Conservation (phyloP, 1,140 invertebrate genomes). For the Leptinotarsa lineolata region DNA sequence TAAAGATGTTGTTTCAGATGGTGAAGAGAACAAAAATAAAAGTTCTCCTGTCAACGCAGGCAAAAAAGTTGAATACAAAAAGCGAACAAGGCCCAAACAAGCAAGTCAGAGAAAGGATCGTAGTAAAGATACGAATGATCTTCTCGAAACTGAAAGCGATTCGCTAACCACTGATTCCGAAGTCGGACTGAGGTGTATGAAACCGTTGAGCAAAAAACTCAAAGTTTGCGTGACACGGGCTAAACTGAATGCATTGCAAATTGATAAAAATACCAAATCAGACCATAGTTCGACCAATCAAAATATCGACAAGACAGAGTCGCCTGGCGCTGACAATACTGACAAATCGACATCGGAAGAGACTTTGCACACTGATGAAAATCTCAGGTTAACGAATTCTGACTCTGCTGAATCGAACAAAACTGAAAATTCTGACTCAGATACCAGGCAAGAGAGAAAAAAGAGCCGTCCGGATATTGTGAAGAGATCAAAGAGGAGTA, state of each 20-base stretch:
- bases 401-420: too few species aligned
- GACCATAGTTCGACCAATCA: too few species aligned
- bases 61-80: not conserved
- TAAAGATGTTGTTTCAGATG: not conserved
- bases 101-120: not conserved
- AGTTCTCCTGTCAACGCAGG: not conserved
- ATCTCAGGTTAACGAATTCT: too few species aligned
- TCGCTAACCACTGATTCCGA: not conserved
- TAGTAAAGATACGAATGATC: not conserved
- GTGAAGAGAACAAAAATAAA: not conserved
- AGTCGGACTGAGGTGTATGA: not conserved
- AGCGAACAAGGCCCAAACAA: not conserved
- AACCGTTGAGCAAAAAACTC: not conserved
- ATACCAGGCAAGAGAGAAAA: too few species aligned
- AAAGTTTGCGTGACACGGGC: not conserved
- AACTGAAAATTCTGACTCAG: too few species aligned
- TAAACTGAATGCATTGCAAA: too few species aligned
- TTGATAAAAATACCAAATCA: too few species aligned
- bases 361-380: too few species aligned
- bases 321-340: too few species aligned
- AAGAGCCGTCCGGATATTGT: too few species aligned
- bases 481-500: not conserved
- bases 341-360: too few species aligned
- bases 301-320: too few species aligned
- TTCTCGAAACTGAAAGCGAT: not conserved